Conservation (phyloP, 1,140 invertebrate genomes). For the Tetranychus urticae region DNA sequence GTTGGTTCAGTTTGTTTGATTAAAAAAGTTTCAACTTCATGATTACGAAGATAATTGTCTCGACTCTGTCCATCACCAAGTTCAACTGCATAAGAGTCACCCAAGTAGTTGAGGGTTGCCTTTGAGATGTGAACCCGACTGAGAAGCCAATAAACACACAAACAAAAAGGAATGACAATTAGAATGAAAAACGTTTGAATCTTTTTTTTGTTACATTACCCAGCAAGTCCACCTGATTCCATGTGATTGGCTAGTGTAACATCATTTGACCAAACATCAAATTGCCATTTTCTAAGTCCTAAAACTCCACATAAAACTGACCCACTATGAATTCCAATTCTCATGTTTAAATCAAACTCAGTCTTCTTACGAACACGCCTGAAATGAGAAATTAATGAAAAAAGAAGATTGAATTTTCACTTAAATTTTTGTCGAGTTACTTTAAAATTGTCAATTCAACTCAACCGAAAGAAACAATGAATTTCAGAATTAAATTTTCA, state of each 20-base stretch:
- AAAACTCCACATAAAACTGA: constrained; percentile 35
- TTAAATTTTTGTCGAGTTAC: too few species aligned
- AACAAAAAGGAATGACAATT: not conserved
- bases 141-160: not conserved
- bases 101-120: constrained; percentile 54
- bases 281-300: constrained; percentile 83
- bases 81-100: constrained; percentile 73
- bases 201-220: constrained; percentile 26
- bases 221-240: constrained; percentile 79
- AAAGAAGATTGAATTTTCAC: too few species aligned
- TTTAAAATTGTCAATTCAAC: too few species aligned
- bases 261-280: constrained; percentile 95
- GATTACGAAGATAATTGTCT: constrained; percentile 49
- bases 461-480: too few species aligned
- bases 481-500: too few species aligned
- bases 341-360: constrained; percentile 64
- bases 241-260: constrained; percentile 92
- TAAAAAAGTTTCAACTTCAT: constrained; percentile 73
- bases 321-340: constrained; percentile 52
- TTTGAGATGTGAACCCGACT: constrained; percentile 77
- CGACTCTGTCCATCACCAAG: constrained; percentile 60
- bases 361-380: constrained; percentile 13
- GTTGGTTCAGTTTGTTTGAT: constrained; percentile 53
- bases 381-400: not conserved
- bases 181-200: too few species aligned